Evolutionary conservation across 2,797 vertebrate genomes (phyloP), one percentile per base, ranked within the genome.

Genomic region (Diplodus puntazzo): DNA sequence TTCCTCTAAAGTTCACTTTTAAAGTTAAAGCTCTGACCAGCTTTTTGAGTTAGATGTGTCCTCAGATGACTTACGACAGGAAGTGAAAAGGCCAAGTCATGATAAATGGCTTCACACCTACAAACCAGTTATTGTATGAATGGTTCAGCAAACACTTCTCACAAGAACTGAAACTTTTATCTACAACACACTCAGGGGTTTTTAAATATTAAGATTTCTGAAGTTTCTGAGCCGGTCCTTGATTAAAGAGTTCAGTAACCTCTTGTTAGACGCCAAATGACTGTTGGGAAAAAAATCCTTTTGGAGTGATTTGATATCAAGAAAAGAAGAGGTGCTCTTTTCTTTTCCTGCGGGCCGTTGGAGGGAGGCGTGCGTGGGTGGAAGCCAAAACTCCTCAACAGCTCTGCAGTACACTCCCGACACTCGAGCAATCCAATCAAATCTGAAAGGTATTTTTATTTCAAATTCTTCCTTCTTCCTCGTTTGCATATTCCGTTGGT

Each of bases 11-110:
- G 14, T 66, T 60, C 34, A 76, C 27, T 57, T 61, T 62, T 59
- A 46, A 69, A 69, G 75, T 46, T 58, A 54, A 39, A 75, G 52
- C 57, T 66, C 60, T 62, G 48, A 72, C n/a, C 69, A 61, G 57
- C 59, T 80, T 25, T 68, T 66, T 45, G 42, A 68, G 39, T 43
- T 49, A 42, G 55, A 64, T 76, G 53, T 81, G 67, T 75, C 73
- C 73, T 65, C 49, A 73, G 9, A 49, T 80, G 72, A 57, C 69
- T 80, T 70, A 14, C 57, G 57, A 86, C 18, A 79, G 75, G 85
- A 87, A 88, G 71, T 79, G 27, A 88, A 87, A 87, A 67, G 61
- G 69, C 30, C 14, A 30, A 76, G 67, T 78, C 72, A 78, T 20
- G 42, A 61, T 42, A 27, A 84, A 73, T 54, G 42, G 48, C 80